Evolutionary conservation across 2,888 invertebrate species (phyloP), one percentile per base, ranked within the genome.

Genomic region (Belgica antarctica): DNA sequence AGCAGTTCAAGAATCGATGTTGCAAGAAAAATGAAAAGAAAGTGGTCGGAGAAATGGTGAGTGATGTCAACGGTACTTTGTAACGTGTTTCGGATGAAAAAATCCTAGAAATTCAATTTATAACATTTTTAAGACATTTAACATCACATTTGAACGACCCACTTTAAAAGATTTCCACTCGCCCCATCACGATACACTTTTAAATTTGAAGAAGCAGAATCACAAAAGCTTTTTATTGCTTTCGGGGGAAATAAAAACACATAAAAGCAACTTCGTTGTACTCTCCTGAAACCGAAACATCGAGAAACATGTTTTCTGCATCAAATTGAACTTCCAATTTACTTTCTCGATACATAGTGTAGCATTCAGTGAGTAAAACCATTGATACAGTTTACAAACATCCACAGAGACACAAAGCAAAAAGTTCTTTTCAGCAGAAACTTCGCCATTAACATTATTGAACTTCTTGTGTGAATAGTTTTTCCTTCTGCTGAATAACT

Each of bases 191-290:
- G 57, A 22, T 27, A 59, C 59, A 59, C 12, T 8, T 27, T 25
- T 59, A 5, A 59, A 59, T 10, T 12, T 7, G 27, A 41, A 31
- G 31, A 31, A 62, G 17, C n/a, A 17, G 12, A 34, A 62, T 15
- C 17, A 59, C 59, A 62, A 63, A 63, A 63, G 63, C 63, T 61
- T 63, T n/a, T 63, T 63, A 63, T 63, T 24, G 63, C 63, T 63
- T 1, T 27, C 27, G 17, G 65, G 46, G 59, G 27, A 27, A 59
- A 5, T 10, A 57, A 27, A 52, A 52, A 22, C 17, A 46, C 46
- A 46, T 12, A 46, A 46, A 46, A 46, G 34, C 34, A 12, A 8
- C 22, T 52, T 52, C 59, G 8, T 59, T 59, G 25, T 15, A 12
- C 15, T 24, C 25, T 24, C n/a, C 46, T 8, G 12, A 31, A 31